Base-by-base conservation (phyloP, 2,888 invertebrate species). In the Campoplex nolae region DNA sequence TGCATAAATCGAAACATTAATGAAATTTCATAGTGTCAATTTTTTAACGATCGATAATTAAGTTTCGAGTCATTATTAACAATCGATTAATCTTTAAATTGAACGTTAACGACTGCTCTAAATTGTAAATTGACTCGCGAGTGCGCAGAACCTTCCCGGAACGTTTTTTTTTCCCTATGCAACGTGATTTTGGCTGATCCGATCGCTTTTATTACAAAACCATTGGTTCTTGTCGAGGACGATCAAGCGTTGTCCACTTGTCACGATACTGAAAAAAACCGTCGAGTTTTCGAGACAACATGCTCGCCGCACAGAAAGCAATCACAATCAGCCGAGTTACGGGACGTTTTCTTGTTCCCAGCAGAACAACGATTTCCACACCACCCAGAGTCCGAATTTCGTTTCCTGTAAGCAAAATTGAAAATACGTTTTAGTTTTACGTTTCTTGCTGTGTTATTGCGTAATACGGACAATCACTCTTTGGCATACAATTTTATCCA, bases 371-470 rank as follows among this genome's bases (percentile, higher is more conserved):
- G 23, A 32, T 88, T 3, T 38, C 35, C 23, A 73, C 85, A 77
- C 86, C 75, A 62, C 90, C 90, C 6, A 83, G 86, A 58, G 84
- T 83, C 75, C 88, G 87, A 83, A n/a, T 90, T 74, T 73, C 90
- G 4, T 84, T 90, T n/a, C 9, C 80, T 56, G 90, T 90, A 87
- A 90, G 90, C 65, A 77, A 58, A 74, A 83, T 82, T 51, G 1
- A 13, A 11, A 77, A n/a, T 80, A 32, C 62, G 4, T 67, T 58
- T 71, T 71, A 67, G 68, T 79, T 18, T 56, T 38, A 42, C 23
- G n/a, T 23, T 45, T 45, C 58, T 67, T 68, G 67, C 23, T 32
- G 32, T 16, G 48, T 68, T 48, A 62, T 90, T 89, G 88, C 84
- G 75, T 87, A 89, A 89, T 85, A 18, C n/a, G 32, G 23, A 23